These are phyloP conservation scores for Siphonodentalium dalli DNA, from an alignment of 2,888 invertebrate genomes.

Conservation along the genomic window DNA sequence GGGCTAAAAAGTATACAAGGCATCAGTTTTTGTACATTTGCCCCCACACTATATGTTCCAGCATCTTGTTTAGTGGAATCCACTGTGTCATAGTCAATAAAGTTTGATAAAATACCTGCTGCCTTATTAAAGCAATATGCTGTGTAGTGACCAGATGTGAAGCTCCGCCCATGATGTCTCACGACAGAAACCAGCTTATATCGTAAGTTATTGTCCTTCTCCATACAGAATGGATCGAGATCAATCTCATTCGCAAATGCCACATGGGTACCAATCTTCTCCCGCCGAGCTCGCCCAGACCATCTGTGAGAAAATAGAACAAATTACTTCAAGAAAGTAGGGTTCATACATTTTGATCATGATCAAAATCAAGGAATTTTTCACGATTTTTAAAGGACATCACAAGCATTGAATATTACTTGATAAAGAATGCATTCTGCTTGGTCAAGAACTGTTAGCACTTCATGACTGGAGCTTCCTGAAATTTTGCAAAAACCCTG, in stretches of 20 bases:
- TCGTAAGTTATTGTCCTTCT: conserved; percentile 15
- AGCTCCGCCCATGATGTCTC: conserved; percentile 63
- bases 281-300: conserved; percentile 57
- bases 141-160: conserved; percentile 64
- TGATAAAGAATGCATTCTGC: too few species aligned
- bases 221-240: conserved; percentile 49
- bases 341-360: background rate
- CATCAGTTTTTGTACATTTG: too few species aligned
- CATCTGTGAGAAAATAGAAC: conserved; percentile 42
- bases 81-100: background rate
- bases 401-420: too few species aligned
- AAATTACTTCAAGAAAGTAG: background rate
- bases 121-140: conserved; percentile 58
- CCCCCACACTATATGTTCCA: too few species aligned
- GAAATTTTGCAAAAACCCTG: too few species aligned
- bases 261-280: conserved; percentile 61
- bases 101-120: conserved; percentile 42
- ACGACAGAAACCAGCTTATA: conserved; percentile 60
- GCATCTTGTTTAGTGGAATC: background rate
- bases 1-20: too few species aligned
- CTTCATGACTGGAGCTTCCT: too few species aligned
- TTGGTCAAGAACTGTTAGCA: too few species aligned
- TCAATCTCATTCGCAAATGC: conserved; percentile 57
- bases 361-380: too few species aligned
- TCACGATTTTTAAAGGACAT: too few species aligned